These are phyloP conservation scores for Colletes latitarsis DNA, from an alignment of 1,140 invertebrate species.

Conservation along the genomic window DNA sequence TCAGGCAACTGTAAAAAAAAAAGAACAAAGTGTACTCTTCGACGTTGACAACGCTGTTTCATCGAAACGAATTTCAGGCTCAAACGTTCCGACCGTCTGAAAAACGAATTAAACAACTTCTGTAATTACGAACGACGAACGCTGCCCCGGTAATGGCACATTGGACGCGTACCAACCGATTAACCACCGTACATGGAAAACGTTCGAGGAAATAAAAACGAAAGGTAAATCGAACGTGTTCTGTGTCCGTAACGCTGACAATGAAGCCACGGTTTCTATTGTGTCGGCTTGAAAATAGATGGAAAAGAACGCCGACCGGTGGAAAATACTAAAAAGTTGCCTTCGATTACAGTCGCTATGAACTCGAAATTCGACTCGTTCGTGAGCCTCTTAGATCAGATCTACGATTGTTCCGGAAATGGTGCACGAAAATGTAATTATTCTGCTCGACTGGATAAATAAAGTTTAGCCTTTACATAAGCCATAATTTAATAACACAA, in stretches of 20 bases:
- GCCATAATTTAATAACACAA: too few species aligned
- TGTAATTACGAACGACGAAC: background rate
- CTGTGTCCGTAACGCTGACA: background rate
- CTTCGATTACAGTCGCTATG: background rate
- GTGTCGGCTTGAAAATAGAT: background rate
- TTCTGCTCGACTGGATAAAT: background rate
- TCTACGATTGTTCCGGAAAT: background rate
- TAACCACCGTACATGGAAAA: background rate
- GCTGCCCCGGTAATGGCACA: background rate
- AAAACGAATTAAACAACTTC: slow-evolving; percentile 3
- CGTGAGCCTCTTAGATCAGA: slow-evolving; percentile 10
- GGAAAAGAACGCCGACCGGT: background rate
- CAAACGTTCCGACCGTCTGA: background rate
- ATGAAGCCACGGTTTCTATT: slow-evolving; percentile 18
- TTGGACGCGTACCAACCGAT: slow-evolving; percentile 6
- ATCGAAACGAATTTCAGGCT: background rate
- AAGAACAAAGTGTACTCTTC: background rate
- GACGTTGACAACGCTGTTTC: background rate
- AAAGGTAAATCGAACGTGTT: slow-evolving; percentile 25
- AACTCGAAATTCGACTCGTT: background rate
- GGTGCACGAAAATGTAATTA: background rate
- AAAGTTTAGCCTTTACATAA: too few species aligned
- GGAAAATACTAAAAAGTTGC: slow-evolving; percentile 12
- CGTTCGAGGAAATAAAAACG: background rate
- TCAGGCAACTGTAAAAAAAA: background rate